Percentiles rank a stretch among this genome's conserved stretches.
phyloP scores from a whole-genome alignment of 2,888 invertebrate species.

The Caenorhabditis zanzibari region DNA sequence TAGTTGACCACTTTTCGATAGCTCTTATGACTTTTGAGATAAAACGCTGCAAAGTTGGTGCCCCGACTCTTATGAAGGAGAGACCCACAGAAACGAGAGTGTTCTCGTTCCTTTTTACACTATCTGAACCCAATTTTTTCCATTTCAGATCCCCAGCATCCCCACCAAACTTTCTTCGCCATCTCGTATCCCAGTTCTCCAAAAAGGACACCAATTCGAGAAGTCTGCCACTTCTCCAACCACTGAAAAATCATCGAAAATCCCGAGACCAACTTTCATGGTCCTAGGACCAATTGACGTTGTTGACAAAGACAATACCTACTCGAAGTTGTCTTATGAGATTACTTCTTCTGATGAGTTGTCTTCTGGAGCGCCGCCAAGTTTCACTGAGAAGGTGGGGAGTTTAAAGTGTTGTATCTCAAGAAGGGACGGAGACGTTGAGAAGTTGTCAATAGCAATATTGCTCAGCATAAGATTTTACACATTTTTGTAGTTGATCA shows the following conservation, averaged over 20 bases:
- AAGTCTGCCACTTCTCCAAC: neutral
- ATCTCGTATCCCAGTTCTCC: constrained; percentile 52
- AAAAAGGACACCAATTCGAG: constrained; percentile 27
- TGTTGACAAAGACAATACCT: neutral
- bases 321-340: neutral
- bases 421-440: neutral
- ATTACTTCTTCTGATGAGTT: no score
- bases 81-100: neutral
- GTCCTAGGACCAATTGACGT: constrained; percentile 14
- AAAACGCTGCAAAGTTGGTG: neutral
- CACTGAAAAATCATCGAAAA: constrained; percentile 22
- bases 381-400: neutral
- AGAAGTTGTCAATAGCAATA: neutral
- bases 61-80: no score
- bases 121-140: neutral
- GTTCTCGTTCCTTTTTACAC: constrained; percentile 16
- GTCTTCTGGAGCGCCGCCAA: constrained; percentile 1
- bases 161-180: constrained; percentile 6
- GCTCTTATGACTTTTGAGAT: neutral
- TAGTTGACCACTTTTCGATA: neutral
- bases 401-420: neutral
- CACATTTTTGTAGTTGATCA: neutral
- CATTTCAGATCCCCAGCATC: constrained; percentile 30
- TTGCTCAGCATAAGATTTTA: neutral
- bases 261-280: constrained; percentile 39